Conservation (phyloP, 2,113 vertebrate species). For the Tetrao urogallus region DNA sequence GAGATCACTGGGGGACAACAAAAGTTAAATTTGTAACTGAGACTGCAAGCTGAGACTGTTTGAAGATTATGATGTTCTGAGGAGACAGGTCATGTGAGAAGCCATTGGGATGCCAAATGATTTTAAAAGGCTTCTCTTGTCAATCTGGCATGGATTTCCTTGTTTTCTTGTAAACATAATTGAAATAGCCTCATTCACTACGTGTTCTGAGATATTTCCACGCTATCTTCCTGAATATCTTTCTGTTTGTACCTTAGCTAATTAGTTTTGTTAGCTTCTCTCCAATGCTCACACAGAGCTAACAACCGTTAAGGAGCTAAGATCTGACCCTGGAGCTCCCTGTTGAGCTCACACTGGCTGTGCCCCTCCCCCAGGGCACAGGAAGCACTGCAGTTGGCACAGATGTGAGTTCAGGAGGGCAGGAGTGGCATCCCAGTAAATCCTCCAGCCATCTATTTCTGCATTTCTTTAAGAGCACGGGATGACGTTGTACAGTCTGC, state of each 20-base stretch:
- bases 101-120: not conserved
- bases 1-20: not conserved
- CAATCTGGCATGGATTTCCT: not conserved
- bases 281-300: not conserved
- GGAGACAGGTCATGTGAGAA: not conserved
- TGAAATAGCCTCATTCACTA: constrained; percentile 19
- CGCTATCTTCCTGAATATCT: not conserved
- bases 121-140: not conserved
- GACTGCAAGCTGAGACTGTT: not conserved
- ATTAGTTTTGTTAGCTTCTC: not conserved
- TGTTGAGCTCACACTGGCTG: not conserved
- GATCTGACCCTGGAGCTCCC: not conserved
- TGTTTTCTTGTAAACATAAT: constrained; percentile 7
- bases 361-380: not conserved
- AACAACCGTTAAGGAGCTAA: not conserved
- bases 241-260: not conserved
- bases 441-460: constrained; percentile 16
- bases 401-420: not conserved
- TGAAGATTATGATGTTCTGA: not conserved
- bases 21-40: not conserved
- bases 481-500: not conserved
- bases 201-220: constrained; percentile 11
- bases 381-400: not conserved
- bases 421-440: not conserved
- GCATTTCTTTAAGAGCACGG: not conserved